Percentiles rank a stretch among this genome's conserved stretches.
These are phyloP conservation scores for Glareola pratincola DNA, from an alignment of 2,113 vertebrate genomes.

Conservation along the genomic window DNA sequence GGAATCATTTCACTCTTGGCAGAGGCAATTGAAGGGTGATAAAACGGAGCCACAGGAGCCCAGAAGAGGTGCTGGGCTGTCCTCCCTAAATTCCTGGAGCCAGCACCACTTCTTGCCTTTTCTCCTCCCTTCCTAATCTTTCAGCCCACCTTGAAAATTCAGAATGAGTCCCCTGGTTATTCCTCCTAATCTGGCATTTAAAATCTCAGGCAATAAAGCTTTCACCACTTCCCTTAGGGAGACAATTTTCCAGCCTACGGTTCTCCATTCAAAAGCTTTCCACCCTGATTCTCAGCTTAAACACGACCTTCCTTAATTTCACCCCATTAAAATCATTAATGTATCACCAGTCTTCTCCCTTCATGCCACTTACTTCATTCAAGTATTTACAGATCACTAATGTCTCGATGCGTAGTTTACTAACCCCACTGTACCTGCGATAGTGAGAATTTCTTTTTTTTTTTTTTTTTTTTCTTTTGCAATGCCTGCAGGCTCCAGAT, in stretches of 20 bases:
- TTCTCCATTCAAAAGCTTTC: constrained; percentile 1
- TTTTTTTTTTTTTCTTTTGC: not conserved
- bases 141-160: not conserved
- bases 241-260: not conserved
- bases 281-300: not conserved
- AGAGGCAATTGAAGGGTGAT: not conserved
- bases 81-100: not conserved
- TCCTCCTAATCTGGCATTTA: not conserved
- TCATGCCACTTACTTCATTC: not conserved
- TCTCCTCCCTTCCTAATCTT: not conserved
- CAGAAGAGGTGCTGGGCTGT: not conserved
- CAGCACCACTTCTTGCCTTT: not conserved
- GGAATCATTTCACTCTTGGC: not conserved
- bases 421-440: accelerated
- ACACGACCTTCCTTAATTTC: not conserved
- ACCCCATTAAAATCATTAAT: not conserved
- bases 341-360: not conserved
- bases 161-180: not conserved
- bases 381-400: not conserved
- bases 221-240: not conserved
- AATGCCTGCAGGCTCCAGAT: not conserved
- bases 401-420: not conserved
- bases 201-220: constrained; percentile 25
- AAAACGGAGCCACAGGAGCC: not conserved
- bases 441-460: not conserved